Base-by-base conservation (phyloP, 2,113 vertebrate genomes). In the Carassius gibelio region DNA sequence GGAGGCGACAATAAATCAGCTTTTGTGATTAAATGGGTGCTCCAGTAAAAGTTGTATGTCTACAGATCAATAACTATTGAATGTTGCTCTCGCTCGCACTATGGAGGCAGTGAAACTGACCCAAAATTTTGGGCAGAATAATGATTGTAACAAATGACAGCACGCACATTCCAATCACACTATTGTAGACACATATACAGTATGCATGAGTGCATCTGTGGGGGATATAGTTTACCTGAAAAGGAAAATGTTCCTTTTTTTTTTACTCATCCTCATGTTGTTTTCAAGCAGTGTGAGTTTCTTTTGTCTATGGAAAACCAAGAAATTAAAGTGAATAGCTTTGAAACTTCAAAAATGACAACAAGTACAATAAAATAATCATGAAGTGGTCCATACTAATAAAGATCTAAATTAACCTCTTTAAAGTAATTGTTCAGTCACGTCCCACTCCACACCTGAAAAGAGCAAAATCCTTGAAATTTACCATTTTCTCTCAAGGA, bases 11-110 rank as follows among this genome's bases (percentile, higher is more conserved):
- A 94, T 95, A 95, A 95, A 95, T 94, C 94, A 95, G 94, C 94
- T 94, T 95, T 95, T 94, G 93, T 93, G 94, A 95, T 95, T 95
- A 95, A 95, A 95, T 94, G 93, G 94, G 91, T 91, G 92, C 92
- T 91, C 92, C 93, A 94, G 94, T 95, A 95, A 95, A 95, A 94
- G 93, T 94, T 94, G 88, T 88, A 91, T 79, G 84, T 92, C 91
- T 89, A 87, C 77, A 90, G 92, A 95, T 95, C 94, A 93, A 95
- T 95, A 94, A 91, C 87, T 94, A 94, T 95, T 92, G 94, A 94
- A 94, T 94, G 91, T 92, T 92, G 92, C 87, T 90, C 87, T 86
- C 87, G 91, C 93, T 92, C 89, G 91, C 90, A 86, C 88, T 88
- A 84, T 85, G 76, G 26, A 66, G 55, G 79, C 26, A 50, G 75